Conservation (phyloP, 2,113 vertebrate species). For the Corythornis madagascariensis region DNA sequence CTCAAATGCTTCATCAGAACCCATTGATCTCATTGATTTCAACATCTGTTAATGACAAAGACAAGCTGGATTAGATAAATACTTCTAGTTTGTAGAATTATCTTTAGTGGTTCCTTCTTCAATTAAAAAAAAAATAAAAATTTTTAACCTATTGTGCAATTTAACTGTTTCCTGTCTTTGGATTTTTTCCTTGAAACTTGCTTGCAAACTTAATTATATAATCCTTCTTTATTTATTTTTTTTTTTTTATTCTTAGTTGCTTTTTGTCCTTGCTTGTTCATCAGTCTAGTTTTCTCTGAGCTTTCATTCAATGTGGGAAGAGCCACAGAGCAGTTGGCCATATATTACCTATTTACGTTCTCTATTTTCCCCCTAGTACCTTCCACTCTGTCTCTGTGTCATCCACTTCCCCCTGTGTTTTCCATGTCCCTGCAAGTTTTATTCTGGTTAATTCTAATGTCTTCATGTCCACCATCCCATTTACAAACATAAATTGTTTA, state of each 20-base stretch:
- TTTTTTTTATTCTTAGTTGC: not conserved
- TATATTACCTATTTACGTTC: not conserved
- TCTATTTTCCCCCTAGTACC: not conserved
- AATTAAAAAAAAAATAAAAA: constrained; percentile 2
- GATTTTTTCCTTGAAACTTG: not conserved
- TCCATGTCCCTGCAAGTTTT: not conserved
- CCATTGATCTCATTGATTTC: constrained; percentile 38
- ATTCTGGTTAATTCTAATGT: not conserved
- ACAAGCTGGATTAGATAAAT: constrained; percentile 1
- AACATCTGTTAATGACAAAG: not conserved
- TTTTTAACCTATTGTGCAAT: not conserved
- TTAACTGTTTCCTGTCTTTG: not conserved
- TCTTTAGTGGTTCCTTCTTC: not conserved
- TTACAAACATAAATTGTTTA: not conserved
- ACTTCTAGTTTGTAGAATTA: not conserved
- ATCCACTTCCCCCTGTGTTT: not conserved
- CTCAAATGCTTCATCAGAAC: constrained; percentile 22
- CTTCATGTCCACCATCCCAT: not conserved
- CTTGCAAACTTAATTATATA: constrained; percentile 22
- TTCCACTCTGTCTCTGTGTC: not conserved
- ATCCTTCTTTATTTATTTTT: constrained; percentile 8
- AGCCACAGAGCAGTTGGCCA: not conserved
- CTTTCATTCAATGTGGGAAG: not conserved
- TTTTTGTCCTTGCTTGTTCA: constrained; percentile 26
- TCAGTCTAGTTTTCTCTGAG: constrained; percentile 14